Conservation (phyloP, 1,140 invertebrate genomes). For the Aphelenchoides avenae region DNA sequence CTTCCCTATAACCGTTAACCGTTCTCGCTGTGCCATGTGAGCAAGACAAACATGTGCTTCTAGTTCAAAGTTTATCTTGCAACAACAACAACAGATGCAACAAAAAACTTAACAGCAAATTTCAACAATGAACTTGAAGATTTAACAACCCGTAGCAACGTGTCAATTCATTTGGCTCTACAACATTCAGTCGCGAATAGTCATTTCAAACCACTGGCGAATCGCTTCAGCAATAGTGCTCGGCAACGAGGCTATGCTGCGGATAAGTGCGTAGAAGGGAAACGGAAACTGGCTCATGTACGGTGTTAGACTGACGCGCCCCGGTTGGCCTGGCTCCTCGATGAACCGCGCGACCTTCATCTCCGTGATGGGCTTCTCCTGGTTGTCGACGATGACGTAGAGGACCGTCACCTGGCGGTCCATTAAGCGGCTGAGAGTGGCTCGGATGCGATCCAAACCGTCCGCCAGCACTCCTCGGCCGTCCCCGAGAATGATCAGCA, state of each 20-base stretch:
- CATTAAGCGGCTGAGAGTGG: slow-evolving; percentile 74
- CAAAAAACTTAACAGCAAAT: no score
- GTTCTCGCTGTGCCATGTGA: no score
- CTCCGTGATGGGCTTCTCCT: slow-evolving; percentile 86
- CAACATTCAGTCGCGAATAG: no score
- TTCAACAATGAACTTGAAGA: no score
- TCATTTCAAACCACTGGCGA: slow-evolving; percentile 93
- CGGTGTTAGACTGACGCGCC: slow-evolving; percentile 64
- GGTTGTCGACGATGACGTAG: slow-evolving; percentile 91
- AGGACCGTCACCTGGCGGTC: slow-evolving; percentile 82
- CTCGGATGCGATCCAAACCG: slow-evolving; percentile 72
- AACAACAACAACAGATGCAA: no score
- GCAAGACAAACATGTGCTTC: no score
- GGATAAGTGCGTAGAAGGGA: slow-evolving; percentile 91
- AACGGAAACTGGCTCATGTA: slow-evolving; percentile 96
- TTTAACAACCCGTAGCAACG: no score
- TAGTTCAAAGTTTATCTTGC: no score
- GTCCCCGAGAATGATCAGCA: slow-evolving; percentile 87
- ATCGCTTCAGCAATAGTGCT: slow-evolving; percentile 86
- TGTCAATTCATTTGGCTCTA: no score
- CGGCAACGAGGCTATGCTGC: slow-evolving; percentile 80
- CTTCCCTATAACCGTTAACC: no score
- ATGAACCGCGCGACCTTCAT: slow-evolving; percentile 68
- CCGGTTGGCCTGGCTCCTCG: slow-evolving; percentile 62
- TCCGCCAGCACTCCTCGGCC: slow-evolving; percentile 87